Conservation (phyloP, 2,113 vertebrate genomes). For the Triplophysa dalaica region DNA sequence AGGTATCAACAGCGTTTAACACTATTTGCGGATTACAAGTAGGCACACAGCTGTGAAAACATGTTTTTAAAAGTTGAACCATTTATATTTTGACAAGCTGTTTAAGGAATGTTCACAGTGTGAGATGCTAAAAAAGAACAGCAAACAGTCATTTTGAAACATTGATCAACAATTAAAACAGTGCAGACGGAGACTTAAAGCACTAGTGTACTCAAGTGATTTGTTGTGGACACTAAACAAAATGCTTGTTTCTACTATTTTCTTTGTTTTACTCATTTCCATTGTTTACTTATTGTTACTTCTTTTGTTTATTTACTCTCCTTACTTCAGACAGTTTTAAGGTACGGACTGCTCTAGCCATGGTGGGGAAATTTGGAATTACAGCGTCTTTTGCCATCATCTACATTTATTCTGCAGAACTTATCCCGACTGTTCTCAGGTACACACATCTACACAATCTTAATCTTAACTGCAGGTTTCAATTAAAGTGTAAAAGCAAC, state of each 20-base stretch:
- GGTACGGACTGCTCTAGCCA: slow-evolving; percentile 70
- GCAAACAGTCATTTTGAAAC: no score
- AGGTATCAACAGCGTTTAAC: no score
- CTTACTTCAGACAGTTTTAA: slow-evolving; percentile 65
- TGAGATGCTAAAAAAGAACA: no score
- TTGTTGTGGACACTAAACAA: background rate
- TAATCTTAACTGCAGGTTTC: background rate
- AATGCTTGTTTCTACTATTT: background rate
- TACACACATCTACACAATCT: slow-evolving; percentile 48
- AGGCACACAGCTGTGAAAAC: no score
- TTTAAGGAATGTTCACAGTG: background rate
- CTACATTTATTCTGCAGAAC: slow-evolving; percentile 81
- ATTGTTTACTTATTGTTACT: background rate
- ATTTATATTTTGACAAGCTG: background rate
- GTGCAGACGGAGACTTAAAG: no score
- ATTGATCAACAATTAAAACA: no score
- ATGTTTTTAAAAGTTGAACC: no score
- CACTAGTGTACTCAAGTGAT: no score
- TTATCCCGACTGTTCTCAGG: slow-evolving; percentile 83
- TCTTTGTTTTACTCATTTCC: background rate
- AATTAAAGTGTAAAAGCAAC: background rate
- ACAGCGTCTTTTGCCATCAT: slow-evolving; percentile 79
- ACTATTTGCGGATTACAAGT: no score
- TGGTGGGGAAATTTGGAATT: slow-evolving; percentile 82
- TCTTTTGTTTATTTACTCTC: background rate